A percentile compares a stretch with the other conserved stretches of the same genome.
These are phyloP conservation scores for Panulirus ornatus DNA, from an alignment of 1,140 invertebrate genomes.

Conservation along the genomic window DNA sequence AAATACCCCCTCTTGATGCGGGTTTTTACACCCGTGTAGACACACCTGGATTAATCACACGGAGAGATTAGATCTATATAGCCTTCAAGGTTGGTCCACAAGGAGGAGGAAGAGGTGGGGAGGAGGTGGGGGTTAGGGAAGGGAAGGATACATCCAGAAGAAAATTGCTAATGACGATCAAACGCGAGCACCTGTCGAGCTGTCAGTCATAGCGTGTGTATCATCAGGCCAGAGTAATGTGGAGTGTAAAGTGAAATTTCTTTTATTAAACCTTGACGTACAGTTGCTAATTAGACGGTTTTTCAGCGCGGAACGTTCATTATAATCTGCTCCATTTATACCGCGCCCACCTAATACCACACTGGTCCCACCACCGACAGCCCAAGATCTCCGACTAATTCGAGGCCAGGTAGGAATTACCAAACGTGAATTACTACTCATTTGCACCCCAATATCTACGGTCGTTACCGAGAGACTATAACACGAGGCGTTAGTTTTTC, in stretches of 20 bases:
- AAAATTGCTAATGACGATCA: background rate
- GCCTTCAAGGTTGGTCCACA: background rate
- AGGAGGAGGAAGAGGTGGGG: background rate
- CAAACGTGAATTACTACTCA: conserved; percentile 1
- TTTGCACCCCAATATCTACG: background rate
- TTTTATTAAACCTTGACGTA: conserved; percentile 38
- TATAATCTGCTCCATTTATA: conserved; percentile 16
- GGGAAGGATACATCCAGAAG: background rate
- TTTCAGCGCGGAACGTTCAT: conserved; percentile 19
- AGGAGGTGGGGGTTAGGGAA: background rate
- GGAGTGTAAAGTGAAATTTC: conserved; percentile 34
- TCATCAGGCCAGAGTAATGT: conserved; percentile 32
- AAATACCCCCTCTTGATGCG: too few species aligned
- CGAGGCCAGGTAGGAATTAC: background rate
- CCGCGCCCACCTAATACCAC: conserved; percentile 22
- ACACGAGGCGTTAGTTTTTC: background rate
- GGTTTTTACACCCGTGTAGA: too few species aligned
- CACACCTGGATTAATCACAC: background rate
- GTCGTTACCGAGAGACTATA: background rate
- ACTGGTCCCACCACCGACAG: background rate
- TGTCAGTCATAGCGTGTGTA: conserved; percentile 3
- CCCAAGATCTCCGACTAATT: background rate
- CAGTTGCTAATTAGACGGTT: conserved; percentile 45
- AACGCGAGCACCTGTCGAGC: background rate
- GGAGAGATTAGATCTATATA: background rate